Conservation (phyloP, 2,797 vertebrate genomes). For the Pogonophryne albipinna region DNA sequence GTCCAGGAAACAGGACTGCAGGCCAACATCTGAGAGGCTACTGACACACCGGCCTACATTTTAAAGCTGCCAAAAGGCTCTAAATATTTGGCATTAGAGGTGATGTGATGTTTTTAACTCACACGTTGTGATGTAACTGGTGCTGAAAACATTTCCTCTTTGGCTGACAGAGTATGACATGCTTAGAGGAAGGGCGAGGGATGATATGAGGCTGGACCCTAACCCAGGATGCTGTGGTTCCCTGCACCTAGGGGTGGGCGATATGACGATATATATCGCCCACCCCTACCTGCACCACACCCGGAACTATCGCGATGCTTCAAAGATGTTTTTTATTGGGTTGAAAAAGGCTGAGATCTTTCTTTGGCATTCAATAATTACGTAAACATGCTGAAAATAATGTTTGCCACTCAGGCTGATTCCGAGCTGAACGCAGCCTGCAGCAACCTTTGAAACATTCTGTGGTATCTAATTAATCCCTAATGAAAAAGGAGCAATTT, state of each 20-base stretch:
- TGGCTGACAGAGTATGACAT: neutral
- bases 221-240: constrained; percentile 15
- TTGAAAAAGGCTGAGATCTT: neutral
- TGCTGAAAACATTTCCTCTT: constrained; percentile 7
- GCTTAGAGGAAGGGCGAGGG: neutral
- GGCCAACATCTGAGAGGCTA: constrained; percentile 48
- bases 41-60: constrained; percentile 47
- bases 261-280: too few relatives aligned
- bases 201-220: neutral
- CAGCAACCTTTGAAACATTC: constrained; percentile 23
- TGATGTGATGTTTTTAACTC: neutral
- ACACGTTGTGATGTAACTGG: neutral
- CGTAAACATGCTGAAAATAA: constrained; percentile 28
- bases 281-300: too few relatives aligned
- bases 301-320: neutral
- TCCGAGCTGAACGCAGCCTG: constrained; percentile 28
- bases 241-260: too few relatives aligned
- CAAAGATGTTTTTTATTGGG: neutral
- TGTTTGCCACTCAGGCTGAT: neutral
- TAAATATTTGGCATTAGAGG: constrained; percentile 23
- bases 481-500: constrained; percentile 40
- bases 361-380: constrained; percentile 1
- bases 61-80: constrained; percentile 37
- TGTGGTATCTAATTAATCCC: constrained; percentile 64
- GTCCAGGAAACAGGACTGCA: constrained; percentile 36